Percentiles rank a stretch among this genome's conserved stretches.
phyloP scores from a whole-genome alignment of 2,113 vertebrate species.

The Phalacrocorax aristotelis region DNA sequence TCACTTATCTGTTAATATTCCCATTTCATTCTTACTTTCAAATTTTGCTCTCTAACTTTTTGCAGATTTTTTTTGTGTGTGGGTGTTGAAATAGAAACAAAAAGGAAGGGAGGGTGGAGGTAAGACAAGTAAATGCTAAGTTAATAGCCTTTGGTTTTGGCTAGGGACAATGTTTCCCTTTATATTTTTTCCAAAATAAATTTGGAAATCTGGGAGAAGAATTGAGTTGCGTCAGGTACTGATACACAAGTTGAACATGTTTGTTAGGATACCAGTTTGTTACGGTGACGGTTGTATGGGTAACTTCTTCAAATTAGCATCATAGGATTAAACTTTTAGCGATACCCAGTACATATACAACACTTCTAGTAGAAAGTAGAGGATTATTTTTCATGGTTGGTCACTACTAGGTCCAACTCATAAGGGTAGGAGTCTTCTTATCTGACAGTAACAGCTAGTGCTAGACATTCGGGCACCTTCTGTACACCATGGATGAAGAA shows the following conservation, averaged over 20 bases:
- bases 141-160: background rate
- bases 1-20: background rate
- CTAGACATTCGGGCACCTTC: background rate
- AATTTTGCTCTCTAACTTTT: background rate
- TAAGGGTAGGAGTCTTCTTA: background rate
- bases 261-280: background rate
- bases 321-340: background rate
- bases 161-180: background rate
- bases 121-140: background rate
- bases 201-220: background rate
- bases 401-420: rapidly evolving
- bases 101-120: background rate
- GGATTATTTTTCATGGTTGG: background rate
- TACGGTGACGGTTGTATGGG: background rate
- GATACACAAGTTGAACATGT: background rate
- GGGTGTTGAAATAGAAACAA: background rate
- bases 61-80: background rate
- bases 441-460: background rate
- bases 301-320: background rate
- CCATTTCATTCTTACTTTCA: background rate
- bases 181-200: background rate
- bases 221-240: background rate
- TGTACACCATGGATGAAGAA: background rate
- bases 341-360: background rate
- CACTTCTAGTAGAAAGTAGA: background rate